Evolutionary conservation across 2,888 invertebrate species (phyloP).

Genomic region (Torymus texanus): DNA sequence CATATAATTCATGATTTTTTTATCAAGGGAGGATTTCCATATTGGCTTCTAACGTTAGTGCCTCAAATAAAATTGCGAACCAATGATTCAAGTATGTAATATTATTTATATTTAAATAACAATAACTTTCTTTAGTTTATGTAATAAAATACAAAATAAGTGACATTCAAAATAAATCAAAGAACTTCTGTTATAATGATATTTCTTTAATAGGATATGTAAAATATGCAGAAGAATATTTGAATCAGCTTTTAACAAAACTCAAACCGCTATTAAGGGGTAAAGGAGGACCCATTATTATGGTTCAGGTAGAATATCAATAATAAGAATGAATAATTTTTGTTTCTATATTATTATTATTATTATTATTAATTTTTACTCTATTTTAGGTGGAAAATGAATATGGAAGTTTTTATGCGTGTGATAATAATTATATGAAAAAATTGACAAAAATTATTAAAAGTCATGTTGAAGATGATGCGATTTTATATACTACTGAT

Average conservation of each 20-base stretch:
- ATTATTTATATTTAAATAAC: too few species aligned
- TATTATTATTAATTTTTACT: neutral
- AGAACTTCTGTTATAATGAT: too few species aligned
- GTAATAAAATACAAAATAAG: too few species aligned
- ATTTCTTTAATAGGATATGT: conserved; percentile 68
- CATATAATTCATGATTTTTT: neutral
- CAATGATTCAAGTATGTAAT: conserved; percentile 76
- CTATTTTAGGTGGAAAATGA: conserved; percentile 88
- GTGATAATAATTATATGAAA: conserved; percentile 83
- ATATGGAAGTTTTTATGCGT: conserved; percentile 89
- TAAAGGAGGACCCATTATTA: conserved; percentile 90
- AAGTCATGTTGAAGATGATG: conserved; percentile 79
- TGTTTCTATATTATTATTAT: too few species aligned
- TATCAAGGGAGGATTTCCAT: conserved; percentile 86
- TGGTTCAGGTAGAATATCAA: conserved; percentile 82
- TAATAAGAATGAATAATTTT: neutral
- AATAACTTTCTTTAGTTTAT: too few species aligned
- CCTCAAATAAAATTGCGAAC: conserved; percentile 82
- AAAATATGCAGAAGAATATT: conserved; percentile 76
- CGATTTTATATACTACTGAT: conserved; percentile 90
- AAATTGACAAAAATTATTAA: conserved; percentile 82
- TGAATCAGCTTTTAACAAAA: conserved; percentile 76
- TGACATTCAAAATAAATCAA: too few species aligned
- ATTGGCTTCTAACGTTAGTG: conserved; percentile 82
- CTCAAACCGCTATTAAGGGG: conserved; percentile 78